Evolutionary conservation across 2,888 invertebrate genomes (phyloP).

Genomic region (Cancer borealis): DNA sequence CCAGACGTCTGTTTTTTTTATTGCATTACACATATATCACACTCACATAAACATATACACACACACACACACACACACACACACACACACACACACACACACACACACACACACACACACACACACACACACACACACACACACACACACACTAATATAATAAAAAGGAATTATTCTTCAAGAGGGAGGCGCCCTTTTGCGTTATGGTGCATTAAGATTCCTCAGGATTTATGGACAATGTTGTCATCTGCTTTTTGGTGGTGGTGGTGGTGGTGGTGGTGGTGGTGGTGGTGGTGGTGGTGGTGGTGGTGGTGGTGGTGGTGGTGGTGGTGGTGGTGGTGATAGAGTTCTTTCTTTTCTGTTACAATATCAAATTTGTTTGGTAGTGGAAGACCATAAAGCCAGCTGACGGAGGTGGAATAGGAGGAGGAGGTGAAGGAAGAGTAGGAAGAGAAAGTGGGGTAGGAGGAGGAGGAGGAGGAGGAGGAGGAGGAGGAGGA

Average conservation of each 20-base stretch:
- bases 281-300: neutral
- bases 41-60: neutral
- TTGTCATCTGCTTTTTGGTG: neutral
- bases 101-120: neutral
- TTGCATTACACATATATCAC: neutral
- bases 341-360: neutral
- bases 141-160: too few relatives aligned
- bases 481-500: conserved; percentile 12
- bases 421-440: neutral
- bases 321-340: neutral
- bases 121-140: too few relatives aligned
- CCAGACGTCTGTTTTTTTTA: neutral
- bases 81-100: conserved; percentile 27
- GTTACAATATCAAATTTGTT: conserved; percentile 10
- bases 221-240: neutral
- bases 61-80: conserved; percentile 22
- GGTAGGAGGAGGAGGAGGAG: neutral
- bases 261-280: neutral
- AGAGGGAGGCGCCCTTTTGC: neutral
- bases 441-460: conserved; percentile 25
- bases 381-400: neutral
- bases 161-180: neutral
- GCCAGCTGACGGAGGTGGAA: neutral
- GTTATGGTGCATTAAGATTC: neutral
- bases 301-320: neutral